Evolutionary conservation across 2,888 invertebrate species (phyloP).

Genomic region (Willowsia nigromaculata): DNA sequence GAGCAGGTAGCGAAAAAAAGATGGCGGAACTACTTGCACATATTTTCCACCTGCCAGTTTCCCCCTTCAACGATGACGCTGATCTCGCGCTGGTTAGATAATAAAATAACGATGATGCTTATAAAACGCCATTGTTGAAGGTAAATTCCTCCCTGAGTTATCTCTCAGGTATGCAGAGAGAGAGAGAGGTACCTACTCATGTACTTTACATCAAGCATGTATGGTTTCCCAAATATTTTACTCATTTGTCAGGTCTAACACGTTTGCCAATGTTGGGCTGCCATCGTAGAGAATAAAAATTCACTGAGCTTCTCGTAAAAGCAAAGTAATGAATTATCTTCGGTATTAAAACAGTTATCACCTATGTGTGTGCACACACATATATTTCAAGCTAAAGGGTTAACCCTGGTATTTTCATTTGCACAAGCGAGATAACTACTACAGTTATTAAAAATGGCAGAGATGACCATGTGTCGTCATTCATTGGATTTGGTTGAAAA

Average conservation of each 20-base stretch:
- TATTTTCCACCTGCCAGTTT: neutral
- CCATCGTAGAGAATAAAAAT: neutral
- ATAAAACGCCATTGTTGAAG: conserved; percentile 10
- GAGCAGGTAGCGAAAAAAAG: neutral
- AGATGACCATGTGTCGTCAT: conserved; percentile 6
- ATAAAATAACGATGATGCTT: neutral
- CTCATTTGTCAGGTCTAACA: neutral
- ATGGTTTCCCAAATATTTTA: neutral
- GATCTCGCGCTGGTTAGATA: neutral
- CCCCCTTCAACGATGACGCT: conserved; percentile 10
- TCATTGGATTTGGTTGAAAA: neutral
- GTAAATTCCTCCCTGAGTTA: neutral
- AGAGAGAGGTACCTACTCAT: no score
- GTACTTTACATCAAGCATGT: neutral
- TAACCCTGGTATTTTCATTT: neutral
- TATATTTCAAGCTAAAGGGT: neutral
- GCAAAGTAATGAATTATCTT: neutral
- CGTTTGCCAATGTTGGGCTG: neutral
- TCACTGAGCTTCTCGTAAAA: neutral
- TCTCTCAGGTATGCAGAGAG: neutral
- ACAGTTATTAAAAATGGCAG: neutral
- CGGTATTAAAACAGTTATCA: neutral
- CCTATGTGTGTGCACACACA: no score
- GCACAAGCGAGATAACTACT: neutral
- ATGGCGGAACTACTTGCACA: neutral